phyloP scores from a whole-genome alignment of 1,140 invertebrate species.

The Panagrolaimus sp. region DNA sequence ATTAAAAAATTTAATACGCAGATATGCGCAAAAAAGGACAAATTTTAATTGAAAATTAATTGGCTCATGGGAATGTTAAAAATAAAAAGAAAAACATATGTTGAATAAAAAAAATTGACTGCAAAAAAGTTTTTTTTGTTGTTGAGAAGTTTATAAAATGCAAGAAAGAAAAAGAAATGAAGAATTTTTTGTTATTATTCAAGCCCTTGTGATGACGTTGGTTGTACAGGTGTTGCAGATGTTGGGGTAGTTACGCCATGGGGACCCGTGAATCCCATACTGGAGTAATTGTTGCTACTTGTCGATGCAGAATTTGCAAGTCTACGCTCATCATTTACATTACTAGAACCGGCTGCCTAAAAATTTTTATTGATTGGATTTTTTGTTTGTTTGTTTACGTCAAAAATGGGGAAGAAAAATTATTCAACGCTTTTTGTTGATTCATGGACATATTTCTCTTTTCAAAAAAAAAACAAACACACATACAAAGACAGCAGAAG shows the following conservation, averaged over 20 bases:
- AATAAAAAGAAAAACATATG: too few species aligned
- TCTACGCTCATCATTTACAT: conserved; percentile 18
- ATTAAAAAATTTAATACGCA: neutral
- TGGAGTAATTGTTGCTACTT: conserved; percentile 34
- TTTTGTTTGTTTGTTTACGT: too few species aligned
- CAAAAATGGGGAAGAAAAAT: too few species aligned
- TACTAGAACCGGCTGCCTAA: neutral
- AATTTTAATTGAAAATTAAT: conserved; percentile 6
- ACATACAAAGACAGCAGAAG: too few species aligned
- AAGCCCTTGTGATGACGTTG: conserved; percentile 3
- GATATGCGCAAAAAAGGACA: neutral
- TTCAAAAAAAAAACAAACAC: too few species aligned
- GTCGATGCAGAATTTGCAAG: conserved; percentile 25
- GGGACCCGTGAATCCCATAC: conserved; percentile 31
- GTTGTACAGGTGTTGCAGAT: conserved; percentile 7
- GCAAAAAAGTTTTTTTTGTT: too few species aligned
- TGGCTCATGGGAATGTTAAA: neutral
- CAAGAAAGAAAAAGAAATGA: too few species aligned
- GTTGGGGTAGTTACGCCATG: conserved; percentile 28
- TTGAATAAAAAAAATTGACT: too few species aligned
- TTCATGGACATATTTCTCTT: too few species aligned
- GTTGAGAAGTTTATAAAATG: too few species aligned
- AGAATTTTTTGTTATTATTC: neutral
- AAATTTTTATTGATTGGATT: too few species aligned
- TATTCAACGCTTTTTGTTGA: too few species aligned